Evolutionary conservation across 2,888 invertebrate genomes (phyloP).

Genomic region (Heliconius ismenius): DNA sequence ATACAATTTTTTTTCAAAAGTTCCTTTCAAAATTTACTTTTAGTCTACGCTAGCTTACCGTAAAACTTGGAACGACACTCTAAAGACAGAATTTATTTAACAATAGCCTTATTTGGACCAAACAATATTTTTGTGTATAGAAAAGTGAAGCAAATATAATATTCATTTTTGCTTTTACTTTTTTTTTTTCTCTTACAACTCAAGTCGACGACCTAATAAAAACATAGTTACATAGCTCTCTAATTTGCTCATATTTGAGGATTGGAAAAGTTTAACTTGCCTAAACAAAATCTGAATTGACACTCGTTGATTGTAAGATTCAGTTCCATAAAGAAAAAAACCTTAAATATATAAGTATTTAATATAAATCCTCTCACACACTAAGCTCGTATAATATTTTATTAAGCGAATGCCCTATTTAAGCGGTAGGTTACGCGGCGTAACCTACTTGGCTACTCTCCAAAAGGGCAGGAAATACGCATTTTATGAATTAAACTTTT

Average conservation of each 20-base stretch:
- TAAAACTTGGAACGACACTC: neutral
- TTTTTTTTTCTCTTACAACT: neutral
- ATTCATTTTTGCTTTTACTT: neutral
- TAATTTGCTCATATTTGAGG: too few species aligned
- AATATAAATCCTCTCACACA: slow-evolving; percentile 14
- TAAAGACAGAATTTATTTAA: neutral
- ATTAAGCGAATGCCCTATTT: slow-evolving; percentile 36
- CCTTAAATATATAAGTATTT: neutral
- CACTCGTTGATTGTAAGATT: neutral
- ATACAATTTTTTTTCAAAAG: neutral
- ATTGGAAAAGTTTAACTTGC: neutral
- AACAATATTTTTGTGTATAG: neutral
- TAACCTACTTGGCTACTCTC: slow-evolving; percentile 39
- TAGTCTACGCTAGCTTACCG: slow-evolving; percentile 2
- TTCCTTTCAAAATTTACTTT: slow-evolving; percentile 14
- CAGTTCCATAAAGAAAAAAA: neutral
- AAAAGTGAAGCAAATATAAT: neutral
- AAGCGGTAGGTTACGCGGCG: slow-evolving; percentile 26
- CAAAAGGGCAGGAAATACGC: slow-evolving; percentile 32
- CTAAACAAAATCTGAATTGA: neutral
- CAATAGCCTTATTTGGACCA: slow-evolving; percentile 3
- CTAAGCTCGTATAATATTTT: slow-evolving; percentile 24
- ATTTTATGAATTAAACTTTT: slow-evolving; percentile 7
- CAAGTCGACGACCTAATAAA: too few species aligned
- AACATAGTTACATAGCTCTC: too few species aligned